Evolutionary conservation across 37 sponge, comb jelly and placozoan species (phyloP), one percentile per base, ranked within the genome.

Genomic region (Mnemiopsis leidyi): DNA sequence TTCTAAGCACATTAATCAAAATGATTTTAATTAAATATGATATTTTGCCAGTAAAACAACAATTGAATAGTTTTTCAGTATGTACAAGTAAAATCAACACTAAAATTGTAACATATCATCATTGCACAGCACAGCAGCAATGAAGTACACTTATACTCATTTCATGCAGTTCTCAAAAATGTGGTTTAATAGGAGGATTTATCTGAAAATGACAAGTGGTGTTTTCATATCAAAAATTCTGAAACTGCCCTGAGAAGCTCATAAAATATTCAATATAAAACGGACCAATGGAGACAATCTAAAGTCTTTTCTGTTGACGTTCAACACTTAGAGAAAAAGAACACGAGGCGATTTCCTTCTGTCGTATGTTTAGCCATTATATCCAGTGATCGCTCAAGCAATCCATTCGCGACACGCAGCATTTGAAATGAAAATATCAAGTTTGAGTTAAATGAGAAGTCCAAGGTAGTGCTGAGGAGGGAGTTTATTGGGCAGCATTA

Each of bases 71-170:
- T 31, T 77, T 77, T 77, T 77, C 34, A 37, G 35, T 85, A 85
- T 85, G 23, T 85, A 85, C 90, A 85, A 85, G 90, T 85, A 85
- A 85, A 85, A 85, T 85, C 90, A 85, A 85, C 90, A 85, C 90
- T 40, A 38, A 85, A 77, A 77, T 28, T 77, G 32, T 77, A 30
- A 29, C 29, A 77, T 77, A 77, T 33, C 79, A 77, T 48, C 61
- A 48, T 48, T 13, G 61, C 61, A 48, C 61, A 48, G 61, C 61
- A 48, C 61, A 48, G 61, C 61, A 48, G 61, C 61, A 48, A 48
- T 13, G 61, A 48, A 48, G 13, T 48, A 13, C 61, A 48, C 13
- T 48, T 48, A n/a, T n/a, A 48, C 61, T 48, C 61, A 48, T 18
- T 48, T 48, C 61, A 48, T 48, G 61, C 61, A 48, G 61, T 18